Evolutionary conservation across 2,888 invertebrate species (phyloP).

Genomic region (Euzophera pinguis): DNA sequence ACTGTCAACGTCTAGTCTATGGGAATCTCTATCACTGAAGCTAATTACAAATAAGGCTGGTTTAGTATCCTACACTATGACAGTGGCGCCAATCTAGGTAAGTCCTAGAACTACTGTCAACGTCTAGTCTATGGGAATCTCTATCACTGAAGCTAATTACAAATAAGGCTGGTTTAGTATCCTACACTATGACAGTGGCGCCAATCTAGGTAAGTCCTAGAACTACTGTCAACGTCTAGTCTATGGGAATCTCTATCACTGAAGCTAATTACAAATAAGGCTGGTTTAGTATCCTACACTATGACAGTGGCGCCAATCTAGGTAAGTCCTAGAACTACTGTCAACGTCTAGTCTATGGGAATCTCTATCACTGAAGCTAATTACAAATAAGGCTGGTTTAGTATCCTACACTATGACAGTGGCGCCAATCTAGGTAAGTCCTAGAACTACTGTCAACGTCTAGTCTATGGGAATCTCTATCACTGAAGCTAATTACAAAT

Average conservation of each 20-base stretch:
- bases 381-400: conserved; percentile 68
- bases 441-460: conserved; percentile 44
- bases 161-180: conserved; percentile 66
- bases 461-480: conserved; percentile 78
- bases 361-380: conserved; percentile 80
- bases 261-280: conserved; percentile 70
- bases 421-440: conserved; percentile 84
- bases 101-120: conserved; percentile 61
- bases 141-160: conserved; percentile 78
- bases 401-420: conserved; percentile 56
- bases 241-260: conserved; percentile 81
- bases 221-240: conserved; percentile 45
- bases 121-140: conserved; percentile 76
- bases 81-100: conserved; percentile 82
- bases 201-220: conserved; percentile 83
- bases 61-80: conserved; percentile 61
- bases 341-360: conserved; percentile 76
- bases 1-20: conserved; percentile 69
- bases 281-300: conserved; percentile 61
- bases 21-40: conserved; percentile 80
- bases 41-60: conserved; percentile 67
- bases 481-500: conserved; percentile 74
- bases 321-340: conserved; percentile 74
- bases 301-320: conserved; percentile 80
- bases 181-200: conserved; percentile 67